Conservation (phyloP, 2,113 vertebrate species). For the Hippocampus zosterae region DNA sequence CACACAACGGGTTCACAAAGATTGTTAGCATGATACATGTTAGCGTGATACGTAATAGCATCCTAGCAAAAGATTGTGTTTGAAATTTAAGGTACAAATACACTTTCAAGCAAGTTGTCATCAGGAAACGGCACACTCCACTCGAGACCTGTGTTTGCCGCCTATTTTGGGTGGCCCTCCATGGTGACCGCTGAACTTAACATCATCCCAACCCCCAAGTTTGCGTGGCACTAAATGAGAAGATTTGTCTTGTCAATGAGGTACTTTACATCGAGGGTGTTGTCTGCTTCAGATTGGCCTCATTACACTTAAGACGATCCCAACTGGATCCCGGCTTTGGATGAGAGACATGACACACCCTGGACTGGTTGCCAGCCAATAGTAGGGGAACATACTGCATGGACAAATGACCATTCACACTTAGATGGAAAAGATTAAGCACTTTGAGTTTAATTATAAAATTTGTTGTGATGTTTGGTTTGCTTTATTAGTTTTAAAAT, state of each 20-base stretch:
- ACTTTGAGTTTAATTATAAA: no score
- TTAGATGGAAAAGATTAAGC: no score
- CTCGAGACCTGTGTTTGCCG: conserved; percentile 14
- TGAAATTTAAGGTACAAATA: not conserved
- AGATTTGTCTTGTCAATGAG: conserved; percentile 56
- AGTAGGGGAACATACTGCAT: not conserved
- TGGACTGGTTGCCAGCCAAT: not conserved
- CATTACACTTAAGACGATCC: conserved; percentile 47
- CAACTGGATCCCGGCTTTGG: not conserved
- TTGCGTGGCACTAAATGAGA: conserved; percentile 42
- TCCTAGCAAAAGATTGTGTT: not conserved
- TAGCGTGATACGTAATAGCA: not conserved
- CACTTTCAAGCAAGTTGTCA: conserved; percentile 30
- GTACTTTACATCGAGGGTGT: conserved; percentile 47
- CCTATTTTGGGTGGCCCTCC: conserved; percentile 31
- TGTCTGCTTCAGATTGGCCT: conserved; percentile 33
- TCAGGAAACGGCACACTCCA: conserved; percentile 5
- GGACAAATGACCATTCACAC: not conserved
- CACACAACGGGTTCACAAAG: not conserved
- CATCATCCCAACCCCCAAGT: conserved; percentile 28
- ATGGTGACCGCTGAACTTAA: conserved; percentile 32
- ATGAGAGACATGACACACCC: not conserved
- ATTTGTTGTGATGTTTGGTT: no score
- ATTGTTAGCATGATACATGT: not conserved
- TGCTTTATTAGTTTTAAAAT: no score